These are phyloP conservation scores for Campoplex nolae DNA, from an alignment of 2,888 invertebrate species.

Conservation along the genomic window DNA sequence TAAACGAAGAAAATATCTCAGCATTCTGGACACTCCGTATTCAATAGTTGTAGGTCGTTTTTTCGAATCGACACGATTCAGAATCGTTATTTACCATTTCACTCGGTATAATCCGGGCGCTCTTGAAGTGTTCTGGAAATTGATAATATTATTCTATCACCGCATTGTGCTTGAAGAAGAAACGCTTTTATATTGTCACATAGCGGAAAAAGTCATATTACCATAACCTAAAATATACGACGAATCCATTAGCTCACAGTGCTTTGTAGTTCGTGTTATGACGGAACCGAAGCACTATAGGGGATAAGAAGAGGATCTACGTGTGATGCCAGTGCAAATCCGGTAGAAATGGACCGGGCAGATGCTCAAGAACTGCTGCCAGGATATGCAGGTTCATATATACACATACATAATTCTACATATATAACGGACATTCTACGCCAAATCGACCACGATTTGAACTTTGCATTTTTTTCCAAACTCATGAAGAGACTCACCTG, in stretches of 20 bases:
- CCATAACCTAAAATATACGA: neutral
- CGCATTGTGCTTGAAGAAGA: too few species aligned
- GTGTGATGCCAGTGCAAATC: constrained; percentile 56
- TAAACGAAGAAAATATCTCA: too few species aligned
- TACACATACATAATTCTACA: neutral
- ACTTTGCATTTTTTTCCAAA: too few species aligned
- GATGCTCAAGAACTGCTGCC: constrained; percentile 29
- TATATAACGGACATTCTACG: neutral
- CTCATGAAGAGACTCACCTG: too few species aligned
- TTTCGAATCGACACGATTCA: too few species aligned
- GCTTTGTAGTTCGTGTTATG: constrained; percentile 23
- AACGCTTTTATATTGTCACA: neutral
- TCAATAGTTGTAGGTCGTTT: too few species aligned
- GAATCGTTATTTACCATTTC: too few species aligned
- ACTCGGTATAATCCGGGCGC: too few species aligned
- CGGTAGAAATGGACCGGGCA: constrained; percentile 44
- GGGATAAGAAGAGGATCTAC: constrained; percentile 27
- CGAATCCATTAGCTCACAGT: constrained; percentile 26
- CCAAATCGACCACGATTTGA: too few species aligned
- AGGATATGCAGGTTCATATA: constrained; percentile 18
- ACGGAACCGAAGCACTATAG: constrained; percentile 11
- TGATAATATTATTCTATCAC: too few species aligned
- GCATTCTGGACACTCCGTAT: too few species aligned
- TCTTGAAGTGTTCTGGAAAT: too few species aligned
- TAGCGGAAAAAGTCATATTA: neutral